phyloP scores from a whole-genome alignment of 2,113 vertebrate genomes.

The Gymnocephalus cernua region DNA sequence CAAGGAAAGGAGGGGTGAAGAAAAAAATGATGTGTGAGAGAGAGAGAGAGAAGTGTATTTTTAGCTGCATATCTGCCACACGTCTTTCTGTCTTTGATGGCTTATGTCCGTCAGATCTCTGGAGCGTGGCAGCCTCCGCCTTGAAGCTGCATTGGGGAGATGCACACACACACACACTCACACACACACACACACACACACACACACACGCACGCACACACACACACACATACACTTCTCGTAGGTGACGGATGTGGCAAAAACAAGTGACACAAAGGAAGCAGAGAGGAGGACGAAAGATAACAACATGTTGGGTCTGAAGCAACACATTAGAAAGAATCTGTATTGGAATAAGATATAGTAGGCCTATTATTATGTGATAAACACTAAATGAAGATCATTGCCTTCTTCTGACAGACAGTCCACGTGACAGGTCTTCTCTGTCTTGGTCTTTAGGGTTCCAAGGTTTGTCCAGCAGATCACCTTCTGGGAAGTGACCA shows the following conservation, averaged over 20 bases:
- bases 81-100: conserved; percentile 72
- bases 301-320: not conserved
- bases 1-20: conserved; percentile 50
- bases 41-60: conserved; percentile 70
- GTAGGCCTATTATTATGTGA: no score
- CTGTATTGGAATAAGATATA: not conserved
- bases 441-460: conserved; percentile 49
- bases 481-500: conserved; percentile 52
- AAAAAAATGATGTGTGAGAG: conserved; percentile 17
- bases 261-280: conserved; percentile 31
- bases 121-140: conserved; percentile 83
- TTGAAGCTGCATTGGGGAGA: conserved; percentile 81
- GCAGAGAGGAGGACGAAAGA: not conserved
- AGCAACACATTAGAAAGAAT: not conserved
- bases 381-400: conserved; percentile 1
- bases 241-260: conserved; percentile 3
- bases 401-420: conserved; percentile 21
- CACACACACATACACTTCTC: conserved; percentile 15
- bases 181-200: conserved; percentile 20
- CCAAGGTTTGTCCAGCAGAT: conserved; percentile 56
- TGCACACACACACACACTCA: conserved; percentile 20
- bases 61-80: conserved; percentile 80
- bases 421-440: conserved; percentile 37
- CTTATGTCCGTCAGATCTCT: conserved; percentile 80
- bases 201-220: conserved; percentile 25